Percentiles rank a stretch among this genome's conserved stretches.
Conservation (phyloP, 1,140 invertebrate genomes). For the Sitobion miscanthi region DNA sequence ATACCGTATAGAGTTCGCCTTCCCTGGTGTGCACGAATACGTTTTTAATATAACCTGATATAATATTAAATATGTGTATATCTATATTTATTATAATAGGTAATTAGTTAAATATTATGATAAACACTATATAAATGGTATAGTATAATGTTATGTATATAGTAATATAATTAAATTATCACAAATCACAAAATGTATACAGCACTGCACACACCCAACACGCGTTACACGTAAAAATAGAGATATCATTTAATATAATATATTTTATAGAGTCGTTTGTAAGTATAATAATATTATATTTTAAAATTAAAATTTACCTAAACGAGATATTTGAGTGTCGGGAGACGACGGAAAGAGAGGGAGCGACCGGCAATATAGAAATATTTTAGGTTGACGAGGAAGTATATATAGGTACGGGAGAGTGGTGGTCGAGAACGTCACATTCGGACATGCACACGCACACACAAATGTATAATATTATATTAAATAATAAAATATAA, state of each 20-base stretch:
- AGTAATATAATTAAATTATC: conserved; percentile 13
- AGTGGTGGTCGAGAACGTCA: neutral
- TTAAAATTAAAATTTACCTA: neutral
- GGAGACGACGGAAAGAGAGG: neutral
- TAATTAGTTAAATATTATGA: neutral
- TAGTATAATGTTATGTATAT: neutral
- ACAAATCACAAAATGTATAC: conserved; percentile 34
- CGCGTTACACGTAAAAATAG: conserved; percentile 31
- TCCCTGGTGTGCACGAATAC: neutral
- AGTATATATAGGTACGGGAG: neutral
- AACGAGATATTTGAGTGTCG: neutral
- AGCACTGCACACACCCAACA: conserved; percentile 7
- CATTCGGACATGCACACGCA: neutral
- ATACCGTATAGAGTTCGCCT: neutral
- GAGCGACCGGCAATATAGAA: neutral
- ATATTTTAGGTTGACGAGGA: neutral
- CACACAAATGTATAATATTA: neutral
- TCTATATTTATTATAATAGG: too few species aligned
- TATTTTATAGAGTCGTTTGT: neutral
- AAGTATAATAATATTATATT: neutral
- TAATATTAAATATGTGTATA: neutral
- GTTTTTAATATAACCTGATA: neutral
- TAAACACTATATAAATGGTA: conserved; percentile 11
- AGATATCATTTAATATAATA: neutral
- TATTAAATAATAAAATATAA: neutral